phyloP scores from a whole-genome alignment of 2,888 invertebrate genomes.

The Erebia aethiops region DNA sequence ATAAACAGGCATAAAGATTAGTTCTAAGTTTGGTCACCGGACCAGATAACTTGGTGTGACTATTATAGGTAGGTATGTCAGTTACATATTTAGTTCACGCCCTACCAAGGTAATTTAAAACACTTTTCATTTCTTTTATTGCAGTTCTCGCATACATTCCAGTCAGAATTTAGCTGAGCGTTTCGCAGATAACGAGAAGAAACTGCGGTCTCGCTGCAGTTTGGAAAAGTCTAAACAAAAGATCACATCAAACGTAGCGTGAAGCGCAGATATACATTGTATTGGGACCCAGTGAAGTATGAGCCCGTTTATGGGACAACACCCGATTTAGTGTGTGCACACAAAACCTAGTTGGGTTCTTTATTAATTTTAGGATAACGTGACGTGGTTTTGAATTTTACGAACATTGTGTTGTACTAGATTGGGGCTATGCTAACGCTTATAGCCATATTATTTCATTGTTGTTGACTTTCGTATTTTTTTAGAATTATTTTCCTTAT shows the following conservation, averaged over 20 bases:
- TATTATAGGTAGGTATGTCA: no score
- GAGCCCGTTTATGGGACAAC: slow-evolving; percentile 24
- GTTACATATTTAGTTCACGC: neutral
- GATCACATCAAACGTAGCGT: slow-evolving; percentile 37
- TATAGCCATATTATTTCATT: no score
- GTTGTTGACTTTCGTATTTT: no score
- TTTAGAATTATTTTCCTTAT: no score
- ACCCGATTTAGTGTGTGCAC: slow-evolving; percentile 2
- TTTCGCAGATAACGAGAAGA: slow-evolving; percentile 27
- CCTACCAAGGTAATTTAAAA: neutral
- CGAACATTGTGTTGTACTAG: neutral
- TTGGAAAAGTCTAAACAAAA: slow-evolving; percentile 40
- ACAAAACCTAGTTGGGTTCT: slow-evolving; percentile 16
- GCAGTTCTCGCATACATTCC: slow-evolving; percentile 14
- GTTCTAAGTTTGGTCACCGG: no score
- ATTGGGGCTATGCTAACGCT: no score
- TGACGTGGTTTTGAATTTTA: slow-evolving; percentile 1
- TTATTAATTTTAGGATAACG: slow-evolving; percentile 12
- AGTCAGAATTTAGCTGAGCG: slow-evolving; percentile 32
- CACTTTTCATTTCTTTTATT: slow-evolving; percentile 4
- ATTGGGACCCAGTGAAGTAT: slow-evolving; percentile 29
- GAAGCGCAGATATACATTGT: slow-evolving; percentile 40
- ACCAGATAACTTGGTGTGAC: no score
- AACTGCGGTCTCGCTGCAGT: slow-evolving; percentile 23
- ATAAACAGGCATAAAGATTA: no score